These are phyloP conservation scores for Mesorhabditis sp. DNA, from an alignment of 2,888 invertebrate species.

Conservation along the genomic window DNA sequence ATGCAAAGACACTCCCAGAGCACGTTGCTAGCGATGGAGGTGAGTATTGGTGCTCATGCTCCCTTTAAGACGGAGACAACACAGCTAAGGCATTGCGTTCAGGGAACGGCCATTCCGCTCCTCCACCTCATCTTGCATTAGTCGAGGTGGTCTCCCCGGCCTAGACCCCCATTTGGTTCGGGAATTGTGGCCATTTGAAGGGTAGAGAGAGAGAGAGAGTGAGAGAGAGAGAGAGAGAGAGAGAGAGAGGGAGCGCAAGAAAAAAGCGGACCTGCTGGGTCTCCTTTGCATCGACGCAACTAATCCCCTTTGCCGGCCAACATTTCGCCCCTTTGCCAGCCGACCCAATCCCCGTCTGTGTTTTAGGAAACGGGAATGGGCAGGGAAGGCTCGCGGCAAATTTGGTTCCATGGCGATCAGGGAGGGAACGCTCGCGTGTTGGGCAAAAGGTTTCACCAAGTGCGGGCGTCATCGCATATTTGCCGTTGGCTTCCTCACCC, in stretches of 20 bases:
- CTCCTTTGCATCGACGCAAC: not conserved
- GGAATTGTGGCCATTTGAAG: no score
- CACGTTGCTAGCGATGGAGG: constrained; percentile 29
- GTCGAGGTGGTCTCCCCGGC: not conserved
- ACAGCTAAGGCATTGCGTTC: not conserved
- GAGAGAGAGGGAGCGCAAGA: not conserved
- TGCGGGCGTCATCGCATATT: no score
- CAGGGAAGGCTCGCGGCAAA: no score
- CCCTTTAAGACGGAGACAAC: not conserved
- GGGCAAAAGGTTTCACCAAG: no score
- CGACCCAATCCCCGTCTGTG: not conserved
- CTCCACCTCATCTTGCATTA: not conserved
- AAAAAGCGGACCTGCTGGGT: not conserved
- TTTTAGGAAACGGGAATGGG: no score
- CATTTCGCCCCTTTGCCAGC: constrained; percentile 5
- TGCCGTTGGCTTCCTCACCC: no score
- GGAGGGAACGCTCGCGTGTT: no score
- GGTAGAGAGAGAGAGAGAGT: no score
- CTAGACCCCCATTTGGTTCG: no score
- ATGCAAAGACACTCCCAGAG: constrained; percentile 52
- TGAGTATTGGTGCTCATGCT: constrained; percentile 10
- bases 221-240: no score
- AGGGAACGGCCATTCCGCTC: not conserved
- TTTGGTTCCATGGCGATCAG: no score
- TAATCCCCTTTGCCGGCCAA: not conserved